phyloP scores from a whole-genome alignment of 1,140 invertebrate species.

The roundworm (Caenorhabditis elegans) region WBcel235 BX284606.5:3337501-3338000 shows the following conservation, averaged over 20 bases:
- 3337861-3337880: not conserved
- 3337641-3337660: not conserved
- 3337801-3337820: not conserved
- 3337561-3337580: not conserved
- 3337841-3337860: not conserved
- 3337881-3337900: not conserved
- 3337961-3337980: slow-evolving; percentile 21
- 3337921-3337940: slow-evolving; percentile 5
- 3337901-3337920: not conserved
- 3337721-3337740: not conserved
- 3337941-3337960: slow-evolving; percentile 9
- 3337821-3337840: not conserved
- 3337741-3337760: not conserved
- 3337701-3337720: not conserved
- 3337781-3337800: not conserved
- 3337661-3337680: not conserved
- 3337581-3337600: not conserved
- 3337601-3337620: not conserved
- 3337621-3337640: not conserved
- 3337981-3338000: not conserved
- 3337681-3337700: slow-evolving; percentile 4
- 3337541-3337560: not conserved
- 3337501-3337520: slow-evolving; percentile 6
- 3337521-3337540: not conserved
- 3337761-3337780: not conserved